phyloP scores from a whole-genome alignment of 2,888 invertebrate genomes.

The Ormyrus nitidulus region DNA sequence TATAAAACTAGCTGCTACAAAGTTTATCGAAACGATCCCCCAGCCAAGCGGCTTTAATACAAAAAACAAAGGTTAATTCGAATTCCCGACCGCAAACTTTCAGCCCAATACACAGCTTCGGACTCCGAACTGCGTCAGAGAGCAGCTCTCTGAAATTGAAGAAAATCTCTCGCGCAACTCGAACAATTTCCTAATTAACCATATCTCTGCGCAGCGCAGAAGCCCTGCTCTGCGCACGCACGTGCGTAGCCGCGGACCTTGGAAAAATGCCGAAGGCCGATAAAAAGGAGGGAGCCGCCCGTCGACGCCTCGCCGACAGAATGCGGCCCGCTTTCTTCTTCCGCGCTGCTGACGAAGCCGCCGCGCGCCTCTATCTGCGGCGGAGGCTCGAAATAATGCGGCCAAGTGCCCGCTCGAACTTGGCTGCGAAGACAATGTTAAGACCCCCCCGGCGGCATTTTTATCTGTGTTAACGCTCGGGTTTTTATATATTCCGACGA shows the following conservation, averaged over 20 bases:
- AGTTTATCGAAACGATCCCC: no score
- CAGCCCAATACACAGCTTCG: no score
- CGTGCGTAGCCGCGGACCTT: constrained; percentile 11
- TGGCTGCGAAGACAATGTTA: constrained; percentile 36
- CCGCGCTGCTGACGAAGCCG: constrained; percentile 9
- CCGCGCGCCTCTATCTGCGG: background rate
- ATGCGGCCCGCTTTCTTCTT: background rate
- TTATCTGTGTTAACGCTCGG: constrained; percentile 2
- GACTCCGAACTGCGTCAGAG: no score
- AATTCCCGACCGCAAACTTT: no score
- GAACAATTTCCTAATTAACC: no score
- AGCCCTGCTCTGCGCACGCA: background rate
- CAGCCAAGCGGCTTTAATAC: no score
- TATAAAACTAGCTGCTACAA: no score
- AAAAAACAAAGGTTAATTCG: no score
- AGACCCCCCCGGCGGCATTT: background rate
- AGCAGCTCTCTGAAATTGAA: no score
- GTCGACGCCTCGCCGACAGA: background rate
- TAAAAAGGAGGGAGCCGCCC: background rate
- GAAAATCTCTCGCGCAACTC: no score
- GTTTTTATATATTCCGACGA: no score
- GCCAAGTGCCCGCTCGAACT: constrained; percentile 50
- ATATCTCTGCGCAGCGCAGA: no score
- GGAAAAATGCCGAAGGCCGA: constrained; percentile 12
- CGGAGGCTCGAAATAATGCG: constrained; percentile 39